A percentile compares a stretch with the other conserved stretches of the same genome.
phyloP scores from a whole-genome alignment of 2,888 invertebrate genomes.

The Pseudanteris insignis region DNA sequence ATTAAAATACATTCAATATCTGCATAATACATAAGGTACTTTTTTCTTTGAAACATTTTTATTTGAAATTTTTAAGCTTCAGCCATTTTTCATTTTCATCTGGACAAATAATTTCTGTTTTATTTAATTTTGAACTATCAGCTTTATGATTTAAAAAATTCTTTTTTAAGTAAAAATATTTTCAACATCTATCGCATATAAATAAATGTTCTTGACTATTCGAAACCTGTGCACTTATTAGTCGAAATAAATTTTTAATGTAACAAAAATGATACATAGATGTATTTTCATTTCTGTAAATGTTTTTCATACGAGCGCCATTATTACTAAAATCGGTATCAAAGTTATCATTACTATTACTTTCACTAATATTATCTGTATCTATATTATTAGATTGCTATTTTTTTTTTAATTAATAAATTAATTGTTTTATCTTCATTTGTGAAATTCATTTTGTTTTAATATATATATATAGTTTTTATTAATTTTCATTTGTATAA shows the following conservation, averaged over 20 bases:
- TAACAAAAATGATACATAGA: no score
- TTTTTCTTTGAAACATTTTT: constrained; percentile 25
- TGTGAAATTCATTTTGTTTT: no score
- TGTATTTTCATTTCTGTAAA: no score
- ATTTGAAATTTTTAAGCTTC: constrained; percentile 26
- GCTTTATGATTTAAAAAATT: constrained; percentile 15
- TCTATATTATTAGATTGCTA: no score
- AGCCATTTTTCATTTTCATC: constrained; percentile 17
- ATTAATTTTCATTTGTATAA: neutral
- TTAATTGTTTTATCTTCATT: neutral
- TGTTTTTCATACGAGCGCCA: no score
- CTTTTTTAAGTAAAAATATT: constrained; percentile 16
- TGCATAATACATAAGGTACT: constrained; percentile 22
- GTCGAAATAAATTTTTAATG: constrained; percentile 33
- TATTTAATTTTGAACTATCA: constrained; percentile 16
- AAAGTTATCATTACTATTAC: no score
- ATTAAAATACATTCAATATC: constrained; percentile 26
- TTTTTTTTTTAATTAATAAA: no score
- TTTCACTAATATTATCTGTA: no score
- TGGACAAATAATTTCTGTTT: constrained; percentile 24
- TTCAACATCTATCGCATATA: constrained; percentile 31
- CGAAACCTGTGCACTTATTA: constrained; percentile 22
- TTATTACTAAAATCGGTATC: no score
- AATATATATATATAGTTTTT: no score
- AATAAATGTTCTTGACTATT: neutral